Evolutionary conservation across 2,113 vertebrate genomes (phyloP).

Genomic region (Synodontis membranacea): DNA sequence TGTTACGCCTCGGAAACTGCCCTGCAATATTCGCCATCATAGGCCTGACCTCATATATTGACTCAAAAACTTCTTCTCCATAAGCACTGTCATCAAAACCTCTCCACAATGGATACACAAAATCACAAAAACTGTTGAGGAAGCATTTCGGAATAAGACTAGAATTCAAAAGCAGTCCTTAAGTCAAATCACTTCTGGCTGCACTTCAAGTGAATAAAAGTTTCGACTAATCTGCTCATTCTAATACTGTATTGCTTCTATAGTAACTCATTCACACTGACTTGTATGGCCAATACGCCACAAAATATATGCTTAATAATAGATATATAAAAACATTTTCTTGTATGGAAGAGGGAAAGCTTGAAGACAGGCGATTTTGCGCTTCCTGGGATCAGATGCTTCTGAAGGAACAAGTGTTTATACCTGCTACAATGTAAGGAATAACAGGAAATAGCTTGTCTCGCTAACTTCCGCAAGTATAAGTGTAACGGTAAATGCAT

Average conservation of each 20-base stretch:
- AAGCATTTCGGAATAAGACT: not conserved
- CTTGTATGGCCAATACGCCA: not conserved
- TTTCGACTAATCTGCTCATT: not conserved
- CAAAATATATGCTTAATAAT: not conserved
- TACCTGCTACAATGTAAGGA: not conserved
- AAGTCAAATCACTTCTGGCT: not conserved
- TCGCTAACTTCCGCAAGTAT: not conserved
- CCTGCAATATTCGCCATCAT: not conserved
- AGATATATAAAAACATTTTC: not conserved
- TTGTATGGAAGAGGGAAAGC: not conserved
- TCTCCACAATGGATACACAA: not conserved
- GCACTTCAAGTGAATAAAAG: not conserved
- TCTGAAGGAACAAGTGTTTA: not conserved
- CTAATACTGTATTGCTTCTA: not conserved
- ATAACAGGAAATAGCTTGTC: not conserved
- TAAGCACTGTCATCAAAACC: not conserved
- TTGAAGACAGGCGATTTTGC: not conserved
- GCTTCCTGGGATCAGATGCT: not conserved
- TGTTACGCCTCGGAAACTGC: conserved; percentile 1
- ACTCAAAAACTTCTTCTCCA: not conserved
- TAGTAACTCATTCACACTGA: not conserved
- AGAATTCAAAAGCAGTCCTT: not conserved
- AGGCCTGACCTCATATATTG: not conserved
- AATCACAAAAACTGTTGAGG: not conserved
- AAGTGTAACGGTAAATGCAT: not conserved